Evolutionary conservation across 2,888 invertebrate genomes (phyloP).

Genomic region (Abrostola triplasia): DNA sequence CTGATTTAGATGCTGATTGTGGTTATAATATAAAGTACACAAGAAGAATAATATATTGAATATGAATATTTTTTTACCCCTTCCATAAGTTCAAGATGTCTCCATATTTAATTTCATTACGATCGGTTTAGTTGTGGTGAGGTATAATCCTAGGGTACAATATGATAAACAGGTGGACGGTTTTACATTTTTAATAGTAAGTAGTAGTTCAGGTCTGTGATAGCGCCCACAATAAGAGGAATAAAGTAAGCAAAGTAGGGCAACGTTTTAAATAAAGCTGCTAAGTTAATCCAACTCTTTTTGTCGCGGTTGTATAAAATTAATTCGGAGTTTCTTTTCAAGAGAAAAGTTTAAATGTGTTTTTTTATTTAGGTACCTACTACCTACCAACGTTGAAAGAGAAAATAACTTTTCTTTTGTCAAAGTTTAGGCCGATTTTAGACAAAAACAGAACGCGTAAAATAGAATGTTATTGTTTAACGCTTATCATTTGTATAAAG

Average conservation of each 20-base stretch:
- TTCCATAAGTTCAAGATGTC: no score
- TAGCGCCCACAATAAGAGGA: background rate
- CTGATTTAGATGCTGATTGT: no score
- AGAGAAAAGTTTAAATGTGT: conserved; percentile 27
- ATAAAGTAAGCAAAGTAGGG: background rate
- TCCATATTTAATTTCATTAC: no score
- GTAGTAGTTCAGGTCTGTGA: background rate
- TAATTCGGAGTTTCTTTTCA: conserved; percentile 21
- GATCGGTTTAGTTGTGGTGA: no score
- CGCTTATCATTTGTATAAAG: no score
- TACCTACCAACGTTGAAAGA: conserved; percentile 11
- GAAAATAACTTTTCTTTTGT: conserved; percentile 18
- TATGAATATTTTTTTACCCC: no score
- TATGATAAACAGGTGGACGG: no score
- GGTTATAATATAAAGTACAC: no score
- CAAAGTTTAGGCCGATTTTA: conserved; percentile 11
- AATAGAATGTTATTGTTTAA: no score
- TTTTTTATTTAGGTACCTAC: conserved; percentile 19
- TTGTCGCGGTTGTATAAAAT: conserved; percentile 11
- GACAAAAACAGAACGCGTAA: no score
- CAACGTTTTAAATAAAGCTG: background rate
- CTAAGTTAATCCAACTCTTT: background rate
- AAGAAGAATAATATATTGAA: no score
- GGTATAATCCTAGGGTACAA: no score
- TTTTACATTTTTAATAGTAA: background rate